Evolutionary conservation across 1,140 invertebrate genomes (phyloP).

Genomic region (Hestina assimilis): DNA sequence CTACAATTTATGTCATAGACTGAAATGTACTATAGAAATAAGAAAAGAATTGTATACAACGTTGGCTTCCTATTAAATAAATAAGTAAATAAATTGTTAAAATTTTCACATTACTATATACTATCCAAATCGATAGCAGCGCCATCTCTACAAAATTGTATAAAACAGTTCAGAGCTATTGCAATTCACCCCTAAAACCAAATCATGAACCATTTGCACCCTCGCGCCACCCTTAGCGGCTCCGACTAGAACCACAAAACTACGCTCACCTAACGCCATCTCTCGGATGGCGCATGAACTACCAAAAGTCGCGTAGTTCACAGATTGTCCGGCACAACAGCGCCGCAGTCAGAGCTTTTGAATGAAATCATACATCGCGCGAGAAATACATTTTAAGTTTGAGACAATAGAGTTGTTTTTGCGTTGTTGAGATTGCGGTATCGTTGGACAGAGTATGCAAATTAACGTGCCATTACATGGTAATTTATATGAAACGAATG

Average conservation of each 20-base stretch:
- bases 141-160: slow-evolving; percentile 46
- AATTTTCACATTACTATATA: background rate
- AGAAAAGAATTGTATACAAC: no score
- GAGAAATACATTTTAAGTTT: slow-evolving; percentile 40
- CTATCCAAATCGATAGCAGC: slow-evolving; percentile 20
- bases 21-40: no score
- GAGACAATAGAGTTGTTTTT: slow-evolving; percentile 55
- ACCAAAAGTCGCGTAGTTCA: slow-evolving; percentile 56
- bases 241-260: slow-evolving; percentile 33
- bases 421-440: slow-evolving; percentile 40
- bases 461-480: slow-evolving; percentile 78
- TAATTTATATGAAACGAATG: slow-evolving; percentile 80
- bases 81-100: no score
- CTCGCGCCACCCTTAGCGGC: slow-evolving; percentile 32
- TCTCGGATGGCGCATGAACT: slow-evolving; percentile 62
- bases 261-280: slow-evolving; percentile 52
- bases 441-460: slow-evolving; percentile 73
- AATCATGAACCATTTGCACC: slow-evolving; percentile 37
- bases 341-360: slow-evolving; percentile 56
- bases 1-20: no score
- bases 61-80: no score
- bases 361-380: slow-evolving; percentile 51
- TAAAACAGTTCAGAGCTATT: slow-evolving; percentile 19
- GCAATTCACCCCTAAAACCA: slow-evolving; percentile 37
- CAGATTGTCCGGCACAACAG: slow-evolving; percentile 40